Evolutionary conservation across 2,888 invertebrate genomes (phyloP), one percentile per base, ranked within the genome.

Genomic region (Stenchaetothrips biformis): DNA sequence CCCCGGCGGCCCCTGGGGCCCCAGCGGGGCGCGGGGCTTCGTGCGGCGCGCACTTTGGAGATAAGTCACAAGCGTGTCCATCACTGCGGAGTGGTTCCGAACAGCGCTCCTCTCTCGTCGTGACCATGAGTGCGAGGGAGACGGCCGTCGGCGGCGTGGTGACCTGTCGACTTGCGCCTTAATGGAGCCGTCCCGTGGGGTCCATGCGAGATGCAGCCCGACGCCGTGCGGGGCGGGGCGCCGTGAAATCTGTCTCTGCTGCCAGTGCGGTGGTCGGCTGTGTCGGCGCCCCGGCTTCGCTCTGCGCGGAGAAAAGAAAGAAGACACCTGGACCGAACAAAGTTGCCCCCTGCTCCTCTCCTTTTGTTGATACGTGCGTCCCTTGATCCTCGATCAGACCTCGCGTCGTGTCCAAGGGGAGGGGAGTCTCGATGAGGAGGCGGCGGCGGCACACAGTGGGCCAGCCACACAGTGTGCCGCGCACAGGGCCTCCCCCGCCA

Each of bases 1-100:
- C 67, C 67, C 21, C 21, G 18, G 16, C 62, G 18, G 13, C 18
- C 62, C 62, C 62, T 62, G 18, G 7, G 8, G 11, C 49, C 13
- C 53, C 53, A 7, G 53, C 53, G 53, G 53, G 53, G 9, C 13
- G 53, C 6, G 13, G 4, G 53, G 4, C 53, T 18, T 21, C n/a
- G n/a, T 18, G 67, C 67, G 21, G n/a, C n/a, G n/a, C 67, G 67
- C 67, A 67, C 67, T 67, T 67, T 67, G 67, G 67, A 67, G 67
- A 67, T 67, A 67, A 67, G 67, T 67, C 67, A 21, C 67, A 67
- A 67, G 21, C 8, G 67, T 67, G 67, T 67, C 67, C 67, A 67
- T 67, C 67, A 67, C 67, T n/a, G 9, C n/a, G 2, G 53, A 16
- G 53, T 7, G 53, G 37, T 37, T 37, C 37, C 37, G 37, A 37